Percentiles rank a stretch among this genome's conserved stretches.
Conservation (phyloP, 2,113 vertebrate species). For the Sebastes fasciatus region DNA sequence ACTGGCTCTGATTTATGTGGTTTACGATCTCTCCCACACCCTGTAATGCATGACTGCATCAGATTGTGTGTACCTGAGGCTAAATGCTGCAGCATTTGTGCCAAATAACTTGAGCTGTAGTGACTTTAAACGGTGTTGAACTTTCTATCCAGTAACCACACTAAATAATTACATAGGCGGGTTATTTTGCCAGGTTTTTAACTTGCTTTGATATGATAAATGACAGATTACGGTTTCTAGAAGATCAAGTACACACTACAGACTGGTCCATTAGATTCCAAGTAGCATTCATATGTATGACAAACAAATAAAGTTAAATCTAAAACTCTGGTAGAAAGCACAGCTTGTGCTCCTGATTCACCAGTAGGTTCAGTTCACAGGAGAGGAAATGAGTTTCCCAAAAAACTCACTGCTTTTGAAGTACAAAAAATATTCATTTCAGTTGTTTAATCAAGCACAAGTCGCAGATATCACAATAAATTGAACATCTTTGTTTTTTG, state of each 20-base stretch:
- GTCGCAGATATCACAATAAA: neutral
- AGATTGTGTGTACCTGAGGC: conserved; percentile 20
- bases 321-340: neutral
- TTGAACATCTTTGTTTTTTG: neutral
- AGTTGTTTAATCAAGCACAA: neutral
- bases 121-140: neutral
- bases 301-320: too few species aligned
- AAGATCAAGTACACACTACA: neutral
- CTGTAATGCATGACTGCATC: neutral
- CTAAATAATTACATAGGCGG: neutral
- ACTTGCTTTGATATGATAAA: neutral
- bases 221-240: neutral
- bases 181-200: neutral
- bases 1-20: conserved; percentile 5
- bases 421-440: too few species aligned
- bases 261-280: neutral
- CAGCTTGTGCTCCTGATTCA: neutral
- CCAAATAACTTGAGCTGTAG: neutral
- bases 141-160: neutral
- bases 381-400: neutral
- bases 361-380: neutral
- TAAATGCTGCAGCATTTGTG: neutral
- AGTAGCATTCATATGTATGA: neutral
- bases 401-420: too few species aligned
- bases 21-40: conserved; percentile 11